Evolutionary conservation across 2,888 invertebrate genomes (phyloP).

Genomic region (Dicyrtoma fusca): DNA sequence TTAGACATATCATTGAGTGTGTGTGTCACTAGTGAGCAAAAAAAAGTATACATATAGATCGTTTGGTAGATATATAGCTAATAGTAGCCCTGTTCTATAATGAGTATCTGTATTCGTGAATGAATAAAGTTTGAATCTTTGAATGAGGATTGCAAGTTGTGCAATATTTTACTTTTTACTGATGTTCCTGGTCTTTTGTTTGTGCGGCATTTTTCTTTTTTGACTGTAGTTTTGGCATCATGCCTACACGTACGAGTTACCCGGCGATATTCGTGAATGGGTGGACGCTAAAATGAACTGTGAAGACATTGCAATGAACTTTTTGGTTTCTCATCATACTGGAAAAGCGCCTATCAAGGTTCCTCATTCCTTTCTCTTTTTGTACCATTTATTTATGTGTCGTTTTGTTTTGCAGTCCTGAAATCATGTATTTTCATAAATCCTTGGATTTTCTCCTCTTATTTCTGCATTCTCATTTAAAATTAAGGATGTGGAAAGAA

Average conservation of each 20-base stretch:
- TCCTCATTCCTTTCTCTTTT: not conserved
- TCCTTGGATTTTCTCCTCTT: not conserved
- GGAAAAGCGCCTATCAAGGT: constrained; percentile 81
- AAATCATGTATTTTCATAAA: not conserved
- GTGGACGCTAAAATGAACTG: constrained; percentile 97
- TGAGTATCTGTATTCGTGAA: too few species aligned
- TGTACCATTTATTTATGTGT: not conserved
- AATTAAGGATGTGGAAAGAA: too few species aligned
- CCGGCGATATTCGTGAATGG: constrained; percentile 80
- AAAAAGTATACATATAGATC: too few species aligned
- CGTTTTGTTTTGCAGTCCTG: not conserved
- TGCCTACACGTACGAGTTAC: constrained; percentile 88
- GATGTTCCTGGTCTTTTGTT: constrained; percentile 7
- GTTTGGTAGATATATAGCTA: too few species aligned
- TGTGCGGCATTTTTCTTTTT: constrained; percentile 20
- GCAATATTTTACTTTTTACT: too few species aligned
- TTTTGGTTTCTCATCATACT: constrained; percentile 88
- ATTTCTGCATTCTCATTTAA: not conserved
- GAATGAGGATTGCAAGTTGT: too few species aligned
- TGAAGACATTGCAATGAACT: constrained; percentile 98
- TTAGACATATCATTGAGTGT: too few species aligned
- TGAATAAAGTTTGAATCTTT: too few species aligned
- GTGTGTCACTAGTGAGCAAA: too few species aligned
- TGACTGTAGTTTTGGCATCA: constrained; percentile 78
- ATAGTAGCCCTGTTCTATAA: too few species aligned